Evolutionary conservation across 2,113 vertebrate species (phyloP), one percentile per base, ranked within the genome.

Genomic region (Neodon shergylaensis): DNA sequence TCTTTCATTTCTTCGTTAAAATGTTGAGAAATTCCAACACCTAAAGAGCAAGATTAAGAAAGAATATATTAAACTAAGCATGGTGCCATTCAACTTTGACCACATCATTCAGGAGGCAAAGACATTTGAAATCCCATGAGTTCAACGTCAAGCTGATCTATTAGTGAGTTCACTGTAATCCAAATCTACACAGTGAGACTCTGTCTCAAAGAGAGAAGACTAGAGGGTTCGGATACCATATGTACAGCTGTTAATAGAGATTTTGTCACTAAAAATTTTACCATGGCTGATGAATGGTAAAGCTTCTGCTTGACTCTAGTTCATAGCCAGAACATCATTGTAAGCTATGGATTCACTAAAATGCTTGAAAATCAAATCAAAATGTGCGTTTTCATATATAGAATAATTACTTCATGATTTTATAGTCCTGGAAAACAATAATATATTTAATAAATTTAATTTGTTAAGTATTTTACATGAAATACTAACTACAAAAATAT

Each of bases 331-430:
- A 92, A 92, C 85, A 92, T 92, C 4, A 65, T 13, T 36, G 39
- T 12, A 36, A 66, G 63, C 10, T 65, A 19, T 84, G 44, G 61
- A 31, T 65, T 84, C 61, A 44, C 39, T 66, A 68, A 66, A 47
- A 47, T 58, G 31, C 63, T 66, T 85, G 61, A 85, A 85, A 85
- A 88, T 89, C 33, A 96, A 96, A 76, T 72, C 61, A 79, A 96
- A 0, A 17, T 91, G 4, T 79, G 11, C 1, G 26, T 52, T 91
- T 2, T 5, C 13, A 76, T 12, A 70, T 91, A 82, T 83, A 83
- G 70, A 54, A 49, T 77, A 79, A 86, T 54, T 58, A 6, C 7
- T 91, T 78, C 83, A 93, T 88, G n/a, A 92, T 74, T 86, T 89
- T 85, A 91, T 68, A 65, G 13, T 49, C n/a, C 49, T 88, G 19